Conservation (phyloP, 1,140 invertebrate genomes). For the Neodiprion pinetum region DNA sequence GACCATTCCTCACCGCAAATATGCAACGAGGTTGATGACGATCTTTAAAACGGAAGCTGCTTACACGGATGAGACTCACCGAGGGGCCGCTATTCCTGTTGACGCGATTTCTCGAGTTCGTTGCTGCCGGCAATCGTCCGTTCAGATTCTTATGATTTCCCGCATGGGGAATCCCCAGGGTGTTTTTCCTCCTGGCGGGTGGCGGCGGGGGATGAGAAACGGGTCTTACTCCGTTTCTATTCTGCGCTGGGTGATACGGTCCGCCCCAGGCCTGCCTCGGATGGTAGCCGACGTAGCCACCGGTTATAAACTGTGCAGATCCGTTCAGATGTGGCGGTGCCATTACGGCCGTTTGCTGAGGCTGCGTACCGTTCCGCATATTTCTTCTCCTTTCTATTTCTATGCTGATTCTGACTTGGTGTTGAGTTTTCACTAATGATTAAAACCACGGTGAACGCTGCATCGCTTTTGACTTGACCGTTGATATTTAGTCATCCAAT, state of each 20-base stretch:
- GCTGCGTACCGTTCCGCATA: constrained; percentile 58
- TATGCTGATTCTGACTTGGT: too few relatives aligned
- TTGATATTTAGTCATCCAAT: too few relatives aligned
- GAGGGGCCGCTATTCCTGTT: constrained; percentile 49
- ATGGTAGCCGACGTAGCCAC: constrained; percentile 52
- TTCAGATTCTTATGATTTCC: constrained; percentile 34
- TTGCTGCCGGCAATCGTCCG: background rate
- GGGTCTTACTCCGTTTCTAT: constrained; percentile 41
- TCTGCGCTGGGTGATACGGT: constrained; percentile 40
- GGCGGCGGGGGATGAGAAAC: constrained; percentile 55
- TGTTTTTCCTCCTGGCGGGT: constrained; percentile 42
- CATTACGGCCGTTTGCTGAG: constrained; percentile 58
- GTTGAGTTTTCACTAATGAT: too few relatives aligned
- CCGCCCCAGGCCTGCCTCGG: constrained; percentile 53
- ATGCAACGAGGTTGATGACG: too few relatives aligned
- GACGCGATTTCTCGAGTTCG: constrained; percentile 35
- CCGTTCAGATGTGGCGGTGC: constrained; percentile 58
- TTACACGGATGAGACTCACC: constrained; percentile 46
- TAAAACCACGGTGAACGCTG: too few relatives aligned
- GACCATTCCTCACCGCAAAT: too few relatives aligned
- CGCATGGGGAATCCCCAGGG: constrained; percentile 36
- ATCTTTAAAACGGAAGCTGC: too few relatives aligned
- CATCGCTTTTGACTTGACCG: too few relatives aligned
- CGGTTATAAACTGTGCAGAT: constrained; percentile 57
- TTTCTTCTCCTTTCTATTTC: constrained; percentile 27